Base-by-base conservation (phyloP, 2,888 invertebrate species). In the Lordiphosa fenestrarum region DNA sequence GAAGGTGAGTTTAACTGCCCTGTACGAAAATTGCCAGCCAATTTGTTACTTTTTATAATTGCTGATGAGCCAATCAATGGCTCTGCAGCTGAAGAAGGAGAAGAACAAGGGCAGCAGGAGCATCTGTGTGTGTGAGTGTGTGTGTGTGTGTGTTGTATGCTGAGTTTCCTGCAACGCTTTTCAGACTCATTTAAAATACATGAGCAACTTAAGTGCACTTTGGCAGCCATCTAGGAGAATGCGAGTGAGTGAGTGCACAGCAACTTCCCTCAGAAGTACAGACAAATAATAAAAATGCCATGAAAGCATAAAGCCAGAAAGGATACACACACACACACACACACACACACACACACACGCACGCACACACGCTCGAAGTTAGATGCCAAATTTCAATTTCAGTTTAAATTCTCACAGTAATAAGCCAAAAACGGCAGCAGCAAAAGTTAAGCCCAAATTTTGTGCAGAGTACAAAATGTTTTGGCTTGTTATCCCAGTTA, bases 1-100 rank as follows among this genome's bases (percentile, higher is more conserved):
- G 92, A 93, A 84, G 93, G 90, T 90, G 52, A 83, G 84, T 84
- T 58, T 49, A 44, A 12, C 13, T 15, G 7, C 46, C 7, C 25
- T 12, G 30, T 38, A 61, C 36, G 41, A 6, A 58, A 53, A 51
- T 61, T 59, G 54, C 53, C 30, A 54, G 53, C 63, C 82, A 84
- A 77, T 77, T 81, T 64, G 50, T 50, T 51, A 59, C 59, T 53
- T 63, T 61, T 71, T 73, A 71, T 77, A 84, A 78, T 84, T 77
- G 78, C 64, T 73, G 78, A 84, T 84, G 75, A 73, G 78, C 74
- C 82, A 82, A 84, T 82, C 84, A 84, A 71, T 73, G 58, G 21
- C 48, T 23, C 40, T 61, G 57, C 69, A 61, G 40, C 23, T 25
- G 35, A 23, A 56, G 15, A 7, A 25, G 21, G 38, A 10, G 9